Evolutionary conservation across 1,140 invertebrate genomes (phyloP), one percentile per base, ranked within the genome.

Genomic region (Drosophila sturtevanti): DNA sequence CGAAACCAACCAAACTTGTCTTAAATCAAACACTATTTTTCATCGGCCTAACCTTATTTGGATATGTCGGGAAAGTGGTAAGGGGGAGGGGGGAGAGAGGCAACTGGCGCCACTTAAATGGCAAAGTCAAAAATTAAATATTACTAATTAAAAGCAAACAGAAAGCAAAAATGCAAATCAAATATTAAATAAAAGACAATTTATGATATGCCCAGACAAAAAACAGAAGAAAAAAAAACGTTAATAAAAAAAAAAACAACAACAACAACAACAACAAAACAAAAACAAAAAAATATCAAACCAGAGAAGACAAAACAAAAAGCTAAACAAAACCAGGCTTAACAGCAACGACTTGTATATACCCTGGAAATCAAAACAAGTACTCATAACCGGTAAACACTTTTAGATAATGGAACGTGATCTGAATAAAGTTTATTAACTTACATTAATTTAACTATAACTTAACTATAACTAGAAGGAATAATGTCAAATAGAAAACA

Each of bases 71-170:
- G 1, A 31, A 7, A 6, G 27, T 24, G 27, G 27, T 6, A 6
- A 7, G 27, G 5, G 3, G 27, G 0, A 7, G 27, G 7, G 27
- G 27, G 27, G 27, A 6, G 37, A 35, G 44, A n/a, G n/a, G n/a
- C n/a, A n/a, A 38, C 55, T 52, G 68, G 55, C 63, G 68, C 68
- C 68, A 71, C 22, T 12, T 34, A 37, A 63, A 41, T 52, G 16
- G 48, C 31, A 55, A 56, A 59, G 37, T 60, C 52, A 41, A 63
- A 55, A 37, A 31, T 63, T 67, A 35, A 65, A 68, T 63, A 44
- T 75, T 63, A 41, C 56, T 72, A 87, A 86, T 86, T 87, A 72
- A 81, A 87, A 60, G 63, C 68, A 61, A 76, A 79, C 68, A 65
- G 21, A 67, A 66, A 63, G 54, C 63, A 60, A 67, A 68, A 72